A percentile compares a stretch with the other conserved stretches of the same genome.
phyloP scores from a whole-genome alignment of 2,888 invertebrate species.

The Drosophila setosimentum region DNA sequence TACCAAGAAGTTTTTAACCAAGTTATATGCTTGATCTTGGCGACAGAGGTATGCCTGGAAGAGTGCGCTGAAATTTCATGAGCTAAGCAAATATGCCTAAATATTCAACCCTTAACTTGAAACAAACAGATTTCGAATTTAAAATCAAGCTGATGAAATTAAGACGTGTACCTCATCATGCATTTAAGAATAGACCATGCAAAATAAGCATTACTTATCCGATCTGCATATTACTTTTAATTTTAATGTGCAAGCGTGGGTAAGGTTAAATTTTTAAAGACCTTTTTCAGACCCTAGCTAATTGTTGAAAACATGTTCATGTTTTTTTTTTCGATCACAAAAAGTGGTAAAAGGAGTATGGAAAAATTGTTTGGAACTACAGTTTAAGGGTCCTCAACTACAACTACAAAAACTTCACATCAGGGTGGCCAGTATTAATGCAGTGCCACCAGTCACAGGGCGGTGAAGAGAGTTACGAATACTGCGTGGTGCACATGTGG shows the following conservation, averaged over 20 bases:
- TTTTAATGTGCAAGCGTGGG: background rate
- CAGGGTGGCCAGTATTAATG: slow-evolving; percentile 4
- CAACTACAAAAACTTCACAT: slow-evolving; percentile 2
- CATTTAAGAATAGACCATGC: background rate
- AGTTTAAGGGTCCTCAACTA: background rate
- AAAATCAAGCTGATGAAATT: background rate
- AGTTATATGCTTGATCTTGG: background rate
- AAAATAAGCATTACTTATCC: background rate
- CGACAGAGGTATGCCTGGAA: too few relatives aligned
- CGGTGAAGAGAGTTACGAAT: background rate
- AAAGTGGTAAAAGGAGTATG: background rate
- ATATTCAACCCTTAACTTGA: background rate
- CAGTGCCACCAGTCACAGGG: slow-evolving; percentile 1
- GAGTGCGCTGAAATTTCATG: too few relatives aligned
- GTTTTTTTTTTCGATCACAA: background rate
- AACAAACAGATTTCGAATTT: background rate
- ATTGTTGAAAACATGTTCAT: background rate
- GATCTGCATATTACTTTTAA: background rate
- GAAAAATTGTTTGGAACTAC: background rate
- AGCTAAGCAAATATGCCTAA: background rate
- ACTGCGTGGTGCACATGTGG: slow-evolving; percentile 20
- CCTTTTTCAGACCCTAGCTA: background rate
- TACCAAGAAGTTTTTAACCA: background rate
- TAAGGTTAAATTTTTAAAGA: background rate
- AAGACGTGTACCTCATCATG: background rate